A percentile compares a stretch with the other conserved stretches of the same genome.
Conservation (phyloP, 2,888 invertebrate species). For the Drosophila austrosaltans region DNA sequence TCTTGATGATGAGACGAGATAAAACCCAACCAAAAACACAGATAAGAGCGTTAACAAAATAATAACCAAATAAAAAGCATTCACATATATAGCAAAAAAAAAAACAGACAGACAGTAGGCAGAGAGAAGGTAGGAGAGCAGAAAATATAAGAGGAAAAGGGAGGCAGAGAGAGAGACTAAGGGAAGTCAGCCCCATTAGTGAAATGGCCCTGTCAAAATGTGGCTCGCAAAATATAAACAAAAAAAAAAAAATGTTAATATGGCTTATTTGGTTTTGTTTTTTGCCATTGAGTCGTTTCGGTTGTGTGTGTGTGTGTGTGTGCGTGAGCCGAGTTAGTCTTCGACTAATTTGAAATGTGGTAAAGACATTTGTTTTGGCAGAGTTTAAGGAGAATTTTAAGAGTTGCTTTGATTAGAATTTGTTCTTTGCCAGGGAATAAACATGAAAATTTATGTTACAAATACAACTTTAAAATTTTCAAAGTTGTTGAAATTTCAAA, state of each 20-base stretch:
- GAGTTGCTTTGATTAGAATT: slow-evolving; percentile 25
- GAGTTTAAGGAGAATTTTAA: slow-evolving; percentile 36
- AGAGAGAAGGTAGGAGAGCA: slow-evolving; percentile 13
- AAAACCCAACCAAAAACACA: slow-evolving; percentile 52
- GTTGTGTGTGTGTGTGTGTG: neutral
- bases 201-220: slow-evolving; percentile 57
- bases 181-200: slow-evolving; percentile 54
- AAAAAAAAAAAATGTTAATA: slow-evolving; percentile 43
- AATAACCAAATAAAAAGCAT: slow-evolving; percentile 75
- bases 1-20: slow-evolving; percentile 50
- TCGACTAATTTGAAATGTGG: slow-evolving; percentile 44
- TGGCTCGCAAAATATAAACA: slow-evolving; percentile 23
- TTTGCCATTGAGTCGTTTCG: neutral
- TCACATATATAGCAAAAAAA: slow-evolving; percentile 54
- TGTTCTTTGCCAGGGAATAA: neutral
- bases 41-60: slow-evolving; percentile 73
- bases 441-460: slow-evolving; percentile 5
- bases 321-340: slow-evolving; percentile 17
- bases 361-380: slow-evolving; percentile 34
- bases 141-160: neutral
- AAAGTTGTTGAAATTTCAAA: neutral
- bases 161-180: slow-evolving; percentile 6
- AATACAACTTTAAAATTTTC: neutral
- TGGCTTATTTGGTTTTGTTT: slow-evolving; percentile 46
- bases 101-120: slow-evolving; percentile 21